These are phyloP conservation scores for Aporrectodea caliginosa DNA, from an alignment of 1,140 invertebrate genomes.

Conservation along the genomic window DNA sequence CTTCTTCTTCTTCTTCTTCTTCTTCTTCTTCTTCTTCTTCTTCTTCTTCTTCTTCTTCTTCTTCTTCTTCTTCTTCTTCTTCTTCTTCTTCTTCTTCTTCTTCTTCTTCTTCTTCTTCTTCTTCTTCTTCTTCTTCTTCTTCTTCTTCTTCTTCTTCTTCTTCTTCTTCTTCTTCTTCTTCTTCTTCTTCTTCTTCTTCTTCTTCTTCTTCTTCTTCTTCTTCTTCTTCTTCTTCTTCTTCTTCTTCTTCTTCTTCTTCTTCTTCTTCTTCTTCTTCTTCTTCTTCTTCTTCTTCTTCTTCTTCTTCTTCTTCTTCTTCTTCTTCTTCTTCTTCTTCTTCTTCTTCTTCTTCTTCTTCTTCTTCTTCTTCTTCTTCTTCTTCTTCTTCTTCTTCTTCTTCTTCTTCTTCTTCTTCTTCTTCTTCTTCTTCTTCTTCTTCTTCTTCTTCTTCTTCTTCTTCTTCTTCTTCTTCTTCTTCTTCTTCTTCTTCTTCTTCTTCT, in stretches of 20 bases:
- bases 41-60: not conserved
- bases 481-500: not conserved
- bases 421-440: not conserved
- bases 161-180: slow-evolving; percentile 4
- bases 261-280: not conserved
- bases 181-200: not conserved
- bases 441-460: not conserved
- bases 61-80: not conserved
- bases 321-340: not conserved
- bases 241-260: not conserved
- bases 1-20: not conserved
- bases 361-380: not conserved
- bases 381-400: not conserved
- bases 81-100: not conserved
- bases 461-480: not conserved
- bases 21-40: not conserved
- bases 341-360: not conserved
- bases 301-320: not conserved
- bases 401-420: not conserved
- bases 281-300: not conserved
- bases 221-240: not conserved
- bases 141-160: not conserved
- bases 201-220: not conserved
- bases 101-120: not conserved
- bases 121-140: not conserved